Conservation (phyloP, 2,113 vertebrate genomes). For the Poeciliopsis retropinna region DNA sequence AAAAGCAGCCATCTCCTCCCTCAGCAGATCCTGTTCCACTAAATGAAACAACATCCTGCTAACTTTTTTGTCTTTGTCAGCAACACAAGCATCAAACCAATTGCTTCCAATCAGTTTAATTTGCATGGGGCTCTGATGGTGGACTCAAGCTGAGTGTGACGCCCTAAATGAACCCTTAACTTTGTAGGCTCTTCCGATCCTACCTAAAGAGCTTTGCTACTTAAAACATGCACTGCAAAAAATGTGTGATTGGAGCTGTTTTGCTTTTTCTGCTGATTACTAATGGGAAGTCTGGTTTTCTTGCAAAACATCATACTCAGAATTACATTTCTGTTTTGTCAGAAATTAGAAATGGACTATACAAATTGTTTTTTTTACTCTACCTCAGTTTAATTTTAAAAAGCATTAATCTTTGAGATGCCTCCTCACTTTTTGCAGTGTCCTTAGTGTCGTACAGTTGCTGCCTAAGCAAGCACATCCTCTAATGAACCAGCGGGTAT, state of each 20-base stretch:
- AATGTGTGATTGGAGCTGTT: constrained; percentile 5
- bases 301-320: neutral
- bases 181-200: constrained; percentile 16
- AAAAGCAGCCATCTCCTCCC: constrained; percentile 51
- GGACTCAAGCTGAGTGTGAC: constrained; percentile 52
- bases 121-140: constrained; percentile 39
- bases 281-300: neutral
- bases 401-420: neutral
- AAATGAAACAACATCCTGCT: constrained; percentile 60
- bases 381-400: neutral
- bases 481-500: constrained; percentile 82
- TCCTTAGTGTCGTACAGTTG: constrained; percentile 51
- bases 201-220: constrained; percentile 21
- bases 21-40: constrained; percentile 37
- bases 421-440: constrained; percentile 42
- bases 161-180: constrained; percentile 57
- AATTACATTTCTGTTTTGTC: neutral
- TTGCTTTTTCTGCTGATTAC: neutral
- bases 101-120: constrained; percentile 60
- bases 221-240: constrained; percentile 33
- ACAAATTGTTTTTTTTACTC: neutral
- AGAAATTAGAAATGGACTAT: neutral
- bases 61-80: constrained; percentile 68
- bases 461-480: constrained; percentile 67
- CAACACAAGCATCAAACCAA: constrained; percentile 55